Conservation (phyloP, 2,113 vertebrate species). For the Cyphomyrus discorhynchus region DNA sequence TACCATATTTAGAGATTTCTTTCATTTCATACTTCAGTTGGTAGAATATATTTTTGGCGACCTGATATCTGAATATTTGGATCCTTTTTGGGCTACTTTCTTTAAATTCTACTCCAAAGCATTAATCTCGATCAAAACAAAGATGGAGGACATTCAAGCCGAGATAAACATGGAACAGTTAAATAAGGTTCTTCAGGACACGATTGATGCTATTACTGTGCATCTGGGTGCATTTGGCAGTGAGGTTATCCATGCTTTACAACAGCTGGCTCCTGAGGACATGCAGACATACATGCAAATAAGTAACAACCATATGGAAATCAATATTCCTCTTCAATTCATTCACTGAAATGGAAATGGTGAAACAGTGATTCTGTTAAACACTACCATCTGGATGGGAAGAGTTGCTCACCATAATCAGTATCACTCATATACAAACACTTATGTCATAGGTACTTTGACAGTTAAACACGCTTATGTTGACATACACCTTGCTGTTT, state of each 20-base stretch:
- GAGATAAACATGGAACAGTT: conserved; percentile 50
- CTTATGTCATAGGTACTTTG: background rate
- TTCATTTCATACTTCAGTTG: conserved; percentile 30
- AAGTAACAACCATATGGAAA: conserved; percentile 63
- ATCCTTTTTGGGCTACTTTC: conserved; percentile 46
- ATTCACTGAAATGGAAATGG: conserved; percentile 47
- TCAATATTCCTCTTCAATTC: conserved; percentile 68
- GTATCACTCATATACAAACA: background rate
- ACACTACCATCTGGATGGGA: conserved; percentile 22
- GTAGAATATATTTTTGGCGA: conserved; percentile 48
- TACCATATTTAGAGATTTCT: conserved; percentile 35
- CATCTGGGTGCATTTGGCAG: conserved; percentile 54
- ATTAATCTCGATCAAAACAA: conserved; percentile 52
- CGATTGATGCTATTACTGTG: conserved; percentile 42
- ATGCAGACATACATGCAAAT: conserved; percentile 58
- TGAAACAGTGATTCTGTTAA: conserved; percentile 25
- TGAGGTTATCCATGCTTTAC: conserved; percentile 56
- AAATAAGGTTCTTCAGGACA: conserved; percentile 41
- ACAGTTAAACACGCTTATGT: background rate
- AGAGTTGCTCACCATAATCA: background rate
- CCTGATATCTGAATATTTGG: conserved; percentile 54
- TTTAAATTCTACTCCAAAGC: conserved; percentile 46
- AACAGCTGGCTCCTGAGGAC: conserved; percentile 42
- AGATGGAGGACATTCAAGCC: conserved; percentile 51
- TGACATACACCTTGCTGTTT: background rate